phyloP scores from a whole-genome alignment of 2,113 vertebrate species.

The Urocitellus parryii region DNA sequence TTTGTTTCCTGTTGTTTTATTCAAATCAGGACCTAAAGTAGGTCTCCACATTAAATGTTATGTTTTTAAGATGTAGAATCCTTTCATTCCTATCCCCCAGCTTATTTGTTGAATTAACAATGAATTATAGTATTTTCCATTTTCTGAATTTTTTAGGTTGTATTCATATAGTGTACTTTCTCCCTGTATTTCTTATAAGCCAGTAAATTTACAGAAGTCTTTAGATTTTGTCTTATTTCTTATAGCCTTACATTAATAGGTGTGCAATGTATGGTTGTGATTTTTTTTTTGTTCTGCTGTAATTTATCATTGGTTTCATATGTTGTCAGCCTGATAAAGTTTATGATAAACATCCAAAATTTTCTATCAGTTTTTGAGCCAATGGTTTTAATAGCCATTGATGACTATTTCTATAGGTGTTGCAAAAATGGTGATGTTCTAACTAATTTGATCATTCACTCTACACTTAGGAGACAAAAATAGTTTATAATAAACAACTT shows the following conservation, averaged over 20 bases:
- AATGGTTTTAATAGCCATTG: slow-evolving; percentile 4
- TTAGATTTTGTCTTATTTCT: neutral
- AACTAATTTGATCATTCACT: neutral
- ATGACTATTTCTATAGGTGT: slow-evolving; percentile 10
- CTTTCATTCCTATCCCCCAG: neutral
- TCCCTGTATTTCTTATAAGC: neutral
- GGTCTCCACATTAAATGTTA: neutral
- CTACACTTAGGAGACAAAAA: neutral
- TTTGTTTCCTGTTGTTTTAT: neutral
- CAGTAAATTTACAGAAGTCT: neutral
- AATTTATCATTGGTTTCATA: neutral
- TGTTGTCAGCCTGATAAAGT: neutral
- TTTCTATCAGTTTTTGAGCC: neutral
- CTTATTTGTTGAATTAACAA: slow-evolving; percentile 34
- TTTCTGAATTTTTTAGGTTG: neutral
- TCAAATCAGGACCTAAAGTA: neutral
- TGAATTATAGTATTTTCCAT: neutral
- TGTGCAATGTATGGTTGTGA: neutral
- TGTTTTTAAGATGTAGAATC: neutral
- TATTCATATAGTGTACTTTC: neutral
- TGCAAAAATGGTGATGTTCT: slow-evolving; percentile 21
- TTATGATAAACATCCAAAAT: neutral
- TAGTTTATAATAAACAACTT: neutral
- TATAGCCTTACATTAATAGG: neutral
- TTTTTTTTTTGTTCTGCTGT: neutral